A percentile compares a stretch with the other conserved stretches of the same genome.
Evolutionary conservation across 2,888 invertebrate species (phyloP).

Genomic region (Sympetrum striolatum): DNA sequence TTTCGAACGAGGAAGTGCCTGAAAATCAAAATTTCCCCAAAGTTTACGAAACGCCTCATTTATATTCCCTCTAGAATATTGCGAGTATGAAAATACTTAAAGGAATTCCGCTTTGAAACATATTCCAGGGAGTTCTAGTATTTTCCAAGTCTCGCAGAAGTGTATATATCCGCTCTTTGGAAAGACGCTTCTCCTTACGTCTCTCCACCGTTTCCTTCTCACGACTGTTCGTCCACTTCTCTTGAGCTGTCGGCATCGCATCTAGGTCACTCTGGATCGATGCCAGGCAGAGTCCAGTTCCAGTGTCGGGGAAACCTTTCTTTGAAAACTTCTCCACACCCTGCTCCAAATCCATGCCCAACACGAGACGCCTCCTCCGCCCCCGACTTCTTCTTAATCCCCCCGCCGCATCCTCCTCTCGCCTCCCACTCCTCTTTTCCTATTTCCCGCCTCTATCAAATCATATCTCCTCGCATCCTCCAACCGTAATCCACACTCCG

Average conservation of each 20-base stretch:
- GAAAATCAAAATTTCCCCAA: no score
- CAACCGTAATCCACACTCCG: background rate
- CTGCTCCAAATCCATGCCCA: background rate
- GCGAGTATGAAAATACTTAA: no score
- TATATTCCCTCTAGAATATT: no score
- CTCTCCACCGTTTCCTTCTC: background rate
- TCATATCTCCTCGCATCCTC: background rate
- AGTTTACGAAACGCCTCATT: no score
- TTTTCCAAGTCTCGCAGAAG: no score
- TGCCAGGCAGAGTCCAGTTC: background rate
- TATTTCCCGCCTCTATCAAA: background rate
- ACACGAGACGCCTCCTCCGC: background rate
- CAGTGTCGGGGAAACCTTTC: background rate
- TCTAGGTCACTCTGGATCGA: constrained; percentile 36
- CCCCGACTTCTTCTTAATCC: background rate
- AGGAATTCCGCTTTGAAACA: no score
- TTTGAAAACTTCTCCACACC: background rate
- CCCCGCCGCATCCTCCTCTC: background rate
- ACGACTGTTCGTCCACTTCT: background rate
- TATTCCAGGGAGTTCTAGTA: no score
- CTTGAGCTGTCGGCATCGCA: constrained; percentile 6
- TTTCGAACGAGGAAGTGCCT: no score
- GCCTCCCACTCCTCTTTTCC: background rate
- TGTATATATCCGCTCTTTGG: background rate
- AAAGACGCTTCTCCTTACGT: background rate